These are phyloP conservation scores for Microctenopoma steveboyesi DNA, from an alignment of 2,797 vertebrate species.

Conservation along the genomic window DNA sequence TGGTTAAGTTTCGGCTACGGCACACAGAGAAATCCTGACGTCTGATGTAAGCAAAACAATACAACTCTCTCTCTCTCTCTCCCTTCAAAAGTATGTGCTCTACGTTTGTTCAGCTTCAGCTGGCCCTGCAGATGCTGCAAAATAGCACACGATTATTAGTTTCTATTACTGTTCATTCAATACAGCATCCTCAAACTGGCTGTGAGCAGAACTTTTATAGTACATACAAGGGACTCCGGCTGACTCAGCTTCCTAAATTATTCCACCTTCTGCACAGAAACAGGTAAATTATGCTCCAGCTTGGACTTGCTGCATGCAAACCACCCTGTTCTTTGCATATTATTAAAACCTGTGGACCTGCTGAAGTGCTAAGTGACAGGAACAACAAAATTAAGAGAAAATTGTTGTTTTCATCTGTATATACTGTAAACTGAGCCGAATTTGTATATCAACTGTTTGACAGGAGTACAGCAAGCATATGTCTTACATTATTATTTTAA, in stretches of 20 bases:
- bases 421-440: constrained; percentile 14
- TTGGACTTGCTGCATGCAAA: constrained; percentile 9
- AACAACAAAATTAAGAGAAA: constrained; percentile 6
- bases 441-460: constrained; percentile 3
- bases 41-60: background rate
- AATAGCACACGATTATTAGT: background rate
- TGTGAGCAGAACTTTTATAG: background rate
- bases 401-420: constrained; percentile 17
- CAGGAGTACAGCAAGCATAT: constrained; percentile 13
- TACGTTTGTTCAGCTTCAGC: constrained; percentile 1
- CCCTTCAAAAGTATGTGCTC: too few relatives aligned
- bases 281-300: constrained; percentile 22
- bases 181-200: constrained; percentile 2
- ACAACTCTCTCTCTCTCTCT: too few relatives aligned
- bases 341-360: constrained; percentile 33
- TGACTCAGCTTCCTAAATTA: constrained; percentile 18
- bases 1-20: too few relatives aligned
- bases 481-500: constrained; percentile 14
- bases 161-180: constrained; percentile 7
- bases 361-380: background rate
- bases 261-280: constrained; percentile 1
- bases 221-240: background rate
- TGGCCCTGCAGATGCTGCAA: background rate
- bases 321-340: constrained; percentile 28
- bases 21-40: too few relatives aligned